A percentile compares a stretch with the other conserved stretches of the same genome.
These are phyloP conservation scores for Neomorphus geoffroyi DNA, from an alignment of 2,797 vertebrate genomes.

Conservation along the genomic window DNA sequence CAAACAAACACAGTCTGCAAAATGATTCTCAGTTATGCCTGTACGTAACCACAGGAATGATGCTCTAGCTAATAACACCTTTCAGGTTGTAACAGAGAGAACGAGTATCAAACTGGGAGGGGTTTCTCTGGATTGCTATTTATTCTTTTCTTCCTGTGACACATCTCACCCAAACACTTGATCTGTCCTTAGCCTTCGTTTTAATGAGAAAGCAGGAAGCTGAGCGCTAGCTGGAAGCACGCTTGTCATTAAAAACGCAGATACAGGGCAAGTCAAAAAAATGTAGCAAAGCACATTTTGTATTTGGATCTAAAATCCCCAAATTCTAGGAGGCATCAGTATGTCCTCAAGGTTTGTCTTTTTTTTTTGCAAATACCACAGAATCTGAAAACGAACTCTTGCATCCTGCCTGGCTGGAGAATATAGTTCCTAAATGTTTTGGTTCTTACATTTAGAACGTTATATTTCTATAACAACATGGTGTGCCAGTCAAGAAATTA, in stretches of 20 bases:
- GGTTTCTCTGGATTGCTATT: neutral
- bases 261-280: neutral
- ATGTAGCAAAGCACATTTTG: neutral
- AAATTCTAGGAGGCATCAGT: neutral
- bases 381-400: neutral
- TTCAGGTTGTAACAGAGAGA: slow-evolving; percentile 1
- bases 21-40: neutral
- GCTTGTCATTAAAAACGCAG: slow-evolving; percentile 40
- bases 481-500: neutral
- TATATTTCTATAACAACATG: neutral
- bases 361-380: neutral
- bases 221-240: neutral
- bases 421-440: neutral
- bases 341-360: neutral
- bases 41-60: neutral
- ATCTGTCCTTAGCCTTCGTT: neutral
- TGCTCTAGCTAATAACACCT: neutral
- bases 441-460: neutral
- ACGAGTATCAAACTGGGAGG: neutral
- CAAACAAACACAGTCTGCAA: neutral
- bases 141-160: neutral
- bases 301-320: neutral
- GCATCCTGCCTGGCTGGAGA: neutral
- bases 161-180: neutral
- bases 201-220: slow-evolving; percentile 53